Evolutionary conservation across 92 coral and sea anemone genomes (phyloP).

Genomic region (Galaxea fascicularis): DNA sequence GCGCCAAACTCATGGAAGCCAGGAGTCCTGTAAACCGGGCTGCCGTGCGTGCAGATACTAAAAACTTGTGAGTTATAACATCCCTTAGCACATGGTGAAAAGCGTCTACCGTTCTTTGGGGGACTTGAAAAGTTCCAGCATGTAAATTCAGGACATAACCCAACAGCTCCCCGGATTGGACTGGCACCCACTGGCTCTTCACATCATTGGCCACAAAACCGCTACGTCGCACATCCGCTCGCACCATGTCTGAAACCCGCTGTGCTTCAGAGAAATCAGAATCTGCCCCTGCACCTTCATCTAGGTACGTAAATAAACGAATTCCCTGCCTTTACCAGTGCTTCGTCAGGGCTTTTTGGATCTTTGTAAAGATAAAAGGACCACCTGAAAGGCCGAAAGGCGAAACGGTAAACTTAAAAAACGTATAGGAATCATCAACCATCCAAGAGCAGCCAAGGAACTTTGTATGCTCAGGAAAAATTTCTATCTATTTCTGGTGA

Average conservation of each 20-base stretch:
- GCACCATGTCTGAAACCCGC: constrained; percentile 16
- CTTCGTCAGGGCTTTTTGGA: constrained; percentile 23
- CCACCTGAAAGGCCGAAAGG: constrained; percentile 33
- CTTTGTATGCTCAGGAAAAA: constrained; percentile 57
- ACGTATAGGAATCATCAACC: constrained; percentile 15
- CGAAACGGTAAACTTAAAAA: constrained; percentile 40
- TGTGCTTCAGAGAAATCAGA: constrained; percentile 14
- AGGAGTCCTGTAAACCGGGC: constrained; percentile 24
- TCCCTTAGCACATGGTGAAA: constrained; percentile 28
- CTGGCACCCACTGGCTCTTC: constrained; percentile 38
- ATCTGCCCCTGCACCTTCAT: constrained; percentile 66
- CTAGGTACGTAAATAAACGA: constrained; percentile 54
- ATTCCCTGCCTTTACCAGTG: constrained; percentile 49
- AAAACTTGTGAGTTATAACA: constrained; percentile 17
- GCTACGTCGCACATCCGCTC: constrained; percentile 6
- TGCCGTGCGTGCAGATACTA: constrained; percentile 1
- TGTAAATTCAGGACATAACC: constrained; percentile 24
- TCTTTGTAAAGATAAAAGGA: constrained; percentile 36
- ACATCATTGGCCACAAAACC: constrained; percentile 43
- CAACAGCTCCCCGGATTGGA: constrained; percentile 35
- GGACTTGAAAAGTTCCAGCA: constrained; percentile 13
- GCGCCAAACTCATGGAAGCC: constrained; percentile 16
- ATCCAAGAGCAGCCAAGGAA: constrained; percentile 65
- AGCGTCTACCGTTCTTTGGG: constrained; percentile 38
- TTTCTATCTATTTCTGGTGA: constrained; percentile 71